Conservation (phyloP, 2,113 vertebrate species). For the Anser brachyrhynchus region DNA sequence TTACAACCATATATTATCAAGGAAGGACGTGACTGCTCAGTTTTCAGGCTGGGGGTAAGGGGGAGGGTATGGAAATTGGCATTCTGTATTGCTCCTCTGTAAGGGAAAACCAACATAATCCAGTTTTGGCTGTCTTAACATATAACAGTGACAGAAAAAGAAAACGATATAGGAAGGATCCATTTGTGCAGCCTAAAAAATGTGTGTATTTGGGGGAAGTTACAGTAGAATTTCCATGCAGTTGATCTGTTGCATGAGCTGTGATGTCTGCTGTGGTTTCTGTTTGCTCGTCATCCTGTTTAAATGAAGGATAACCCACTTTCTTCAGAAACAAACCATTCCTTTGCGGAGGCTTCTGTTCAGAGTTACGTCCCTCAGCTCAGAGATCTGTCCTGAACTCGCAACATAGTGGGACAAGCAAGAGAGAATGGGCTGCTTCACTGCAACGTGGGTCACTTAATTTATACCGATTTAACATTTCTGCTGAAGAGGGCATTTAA, state of each 20-base stretch:
- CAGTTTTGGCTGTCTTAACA: not conserved
- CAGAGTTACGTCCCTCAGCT: not conserved
- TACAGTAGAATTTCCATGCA: not conserved
- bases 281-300: not conserved
- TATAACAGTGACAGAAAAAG: no score
- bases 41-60: not conserved
- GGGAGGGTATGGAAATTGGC: not conserved
- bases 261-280: not conserved
- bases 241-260: not conserved
- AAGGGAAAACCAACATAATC: rapidly evolving
- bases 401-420: rapidly evolving
- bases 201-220: not conserved
- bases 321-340: not conserved
- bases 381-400: not conserved
- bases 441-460: not conserved
- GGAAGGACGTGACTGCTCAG: not conserved
- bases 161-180: not conserved
- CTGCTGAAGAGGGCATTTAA: not conserved
- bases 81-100: not conserved
- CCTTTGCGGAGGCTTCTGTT: not conserved
- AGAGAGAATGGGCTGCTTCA: not conserved
- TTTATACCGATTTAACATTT: not conserved
- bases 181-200: not conserved
- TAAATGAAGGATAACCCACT: not conserved
- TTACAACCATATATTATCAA: not conserved